These are phyloP conservation scores for Seira musarum DNA, from an alignment of 2,888 invertebrate species.

Conservation along the genomic window DNA sequence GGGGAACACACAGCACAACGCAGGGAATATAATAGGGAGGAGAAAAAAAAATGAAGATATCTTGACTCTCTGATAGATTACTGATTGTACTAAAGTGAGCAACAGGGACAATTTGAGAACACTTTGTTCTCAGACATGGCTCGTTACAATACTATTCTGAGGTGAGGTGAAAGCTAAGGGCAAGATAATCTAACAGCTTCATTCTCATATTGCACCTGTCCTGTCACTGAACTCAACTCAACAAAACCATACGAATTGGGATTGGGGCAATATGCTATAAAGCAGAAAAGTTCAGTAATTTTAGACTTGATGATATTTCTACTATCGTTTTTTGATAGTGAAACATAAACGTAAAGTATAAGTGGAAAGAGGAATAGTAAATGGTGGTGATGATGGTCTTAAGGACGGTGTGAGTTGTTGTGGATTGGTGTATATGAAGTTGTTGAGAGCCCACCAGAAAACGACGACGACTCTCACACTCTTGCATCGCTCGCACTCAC, in stretches of 20 bases:
- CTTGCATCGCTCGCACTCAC: no score
- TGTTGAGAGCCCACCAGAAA: constrained; percentile 47
- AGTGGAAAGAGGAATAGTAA: constrained; percentile 35
- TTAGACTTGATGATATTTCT: no score
- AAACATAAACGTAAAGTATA: not conserved
- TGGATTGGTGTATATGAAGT: constrained; percentile 58
- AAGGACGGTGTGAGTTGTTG: constrained; percentile 56
- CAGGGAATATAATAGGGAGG: constrained; percentile 1
- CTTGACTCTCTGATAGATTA: constrained; percentile 18
- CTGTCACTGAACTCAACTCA: not conserved
- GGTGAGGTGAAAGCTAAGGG: not conserved
- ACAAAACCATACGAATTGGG: not conserved
- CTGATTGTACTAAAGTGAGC: constrained; percentile 46
- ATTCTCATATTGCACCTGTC: constrained; percentile 13
- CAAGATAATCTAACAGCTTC: no score
- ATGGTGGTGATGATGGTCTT: constrained; percentile 56
- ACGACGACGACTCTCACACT: no score
- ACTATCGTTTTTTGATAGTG: no score
- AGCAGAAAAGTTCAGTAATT: no score
- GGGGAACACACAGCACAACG: no score
- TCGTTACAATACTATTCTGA: constrained; percentile 42
- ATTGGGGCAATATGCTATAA: not conserved
- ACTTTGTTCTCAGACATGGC: constrained; percentile 51
- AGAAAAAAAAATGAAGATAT: constrained; percentile 22
- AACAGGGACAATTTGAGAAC: constrained; percentile 59